Percentiles rank a stretch among this genome's conserved stretches.
These are phyloP conservation scores for Alentia gelatinosa DNA, from an alignment of 2,888 invertebrate genomes.

Conservation along the genomic window DNA sequence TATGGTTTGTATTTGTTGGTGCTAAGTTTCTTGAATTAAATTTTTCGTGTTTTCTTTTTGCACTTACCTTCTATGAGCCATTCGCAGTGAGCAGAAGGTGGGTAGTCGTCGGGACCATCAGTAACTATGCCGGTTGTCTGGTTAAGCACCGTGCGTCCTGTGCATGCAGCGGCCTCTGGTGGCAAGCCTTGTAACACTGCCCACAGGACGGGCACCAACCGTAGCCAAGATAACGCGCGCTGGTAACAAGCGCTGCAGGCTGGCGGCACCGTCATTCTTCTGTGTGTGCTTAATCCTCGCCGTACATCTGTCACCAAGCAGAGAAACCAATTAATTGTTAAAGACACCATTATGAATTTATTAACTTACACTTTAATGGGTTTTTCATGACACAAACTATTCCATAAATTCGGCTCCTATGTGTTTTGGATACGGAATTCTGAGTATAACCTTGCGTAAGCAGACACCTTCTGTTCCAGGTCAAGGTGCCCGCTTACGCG, in stretches of 20 bases:
- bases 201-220: not conserved
- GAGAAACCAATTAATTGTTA: no score
- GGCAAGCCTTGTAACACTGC: not conserved
- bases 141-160: slow-evolving; percentile 61
- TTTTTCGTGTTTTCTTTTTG: no score
- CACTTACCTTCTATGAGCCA: slow-evolving; percentile 93
- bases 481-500: no score
- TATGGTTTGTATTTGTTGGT: not conserved
- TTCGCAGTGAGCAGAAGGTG: slow-evolving; percentile 95
- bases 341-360: no score
- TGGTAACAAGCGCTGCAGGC: not conserved
- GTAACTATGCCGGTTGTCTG: slow-evolving; percentile 88
- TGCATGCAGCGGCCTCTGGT: slow-evolving; percentile 48
- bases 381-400: no score
- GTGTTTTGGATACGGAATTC: no score
- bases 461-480: no score
- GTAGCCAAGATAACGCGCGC: not conserved
- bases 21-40: not conserved
- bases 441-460: no score
- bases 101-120: slow-evolving; percentile 94
- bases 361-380: no score
- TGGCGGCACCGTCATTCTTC: not conserved
- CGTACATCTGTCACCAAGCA: no score
- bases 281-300: not conserved
- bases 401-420: no score